phyloP scores from a whole-genome alignment of 2,888 invertebrate genomes.

The Rhagonycha lutea region DNA sequence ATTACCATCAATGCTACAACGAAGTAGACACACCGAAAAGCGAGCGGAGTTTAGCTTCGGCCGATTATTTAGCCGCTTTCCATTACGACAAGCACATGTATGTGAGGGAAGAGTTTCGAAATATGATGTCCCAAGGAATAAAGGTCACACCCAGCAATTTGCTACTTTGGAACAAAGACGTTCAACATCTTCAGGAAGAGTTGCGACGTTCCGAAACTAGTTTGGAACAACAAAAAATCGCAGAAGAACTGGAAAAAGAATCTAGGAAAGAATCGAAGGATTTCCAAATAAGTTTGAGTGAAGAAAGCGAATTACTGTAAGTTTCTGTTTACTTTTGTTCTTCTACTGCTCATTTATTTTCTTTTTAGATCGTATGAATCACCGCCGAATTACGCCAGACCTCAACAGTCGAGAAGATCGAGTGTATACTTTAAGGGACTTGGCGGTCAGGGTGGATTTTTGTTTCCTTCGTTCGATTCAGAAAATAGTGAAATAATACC shows the following conservation, averaged over 20 bases:
- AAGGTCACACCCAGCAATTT: conserved; percentile 41
- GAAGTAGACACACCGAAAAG: conserved; percentile 37
- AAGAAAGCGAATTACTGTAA: not conserved
- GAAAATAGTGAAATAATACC: not conserved
- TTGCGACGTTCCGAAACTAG: conserved; percentile 12
- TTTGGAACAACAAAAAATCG: not conserved
- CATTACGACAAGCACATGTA: conserved; percentile 47
- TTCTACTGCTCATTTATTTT: not conserved
- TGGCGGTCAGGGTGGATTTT: not conserved
- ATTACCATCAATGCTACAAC: conserved; percentile 46
- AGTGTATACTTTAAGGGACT: not conserved
- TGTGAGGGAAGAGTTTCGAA: conserved; percentile 51
- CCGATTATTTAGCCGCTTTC: conserved; percentile 43
- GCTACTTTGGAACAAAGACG: conserved; percentile 48
- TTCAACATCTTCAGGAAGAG: conserved; percentile 40
- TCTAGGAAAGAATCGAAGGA: not conserved
- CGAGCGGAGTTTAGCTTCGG: conserved; percentile 10
- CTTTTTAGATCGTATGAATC: not conserved
- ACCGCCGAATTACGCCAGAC: not conserved
- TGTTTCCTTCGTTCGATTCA: conserved; percentile 2
- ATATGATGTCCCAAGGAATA: conserved; percentile 46
- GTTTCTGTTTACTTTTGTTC: not conserved
- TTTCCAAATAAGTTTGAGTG: not conserved
- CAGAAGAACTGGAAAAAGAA: not conserved
- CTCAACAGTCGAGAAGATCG: not conserved